phyloP scores from a whole-genome alignment of 2,888 invertebrate species.

The Tiliacea aurago region DNA sequence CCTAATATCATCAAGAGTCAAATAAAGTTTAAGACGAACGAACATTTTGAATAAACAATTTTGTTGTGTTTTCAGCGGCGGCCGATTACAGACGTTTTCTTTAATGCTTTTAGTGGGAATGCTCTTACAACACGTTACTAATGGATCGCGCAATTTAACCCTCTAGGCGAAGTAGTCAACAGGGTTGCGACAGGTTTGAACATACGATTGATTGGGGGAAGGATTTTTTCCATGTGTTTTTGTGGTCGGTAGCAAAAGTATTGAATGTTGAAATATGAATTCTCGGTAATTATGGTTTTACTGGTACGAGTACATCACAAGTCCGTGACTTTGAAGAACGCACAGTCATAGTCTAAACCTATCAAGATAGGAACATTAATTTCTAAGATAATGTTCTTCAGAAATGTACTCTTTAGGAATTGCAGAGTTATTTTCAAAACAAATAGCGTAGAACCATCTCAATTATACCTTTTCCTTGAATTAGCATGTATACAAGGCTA shows the following conservation, averaged over 20 bases:
- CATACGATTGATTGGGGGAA: constrained; percentile 29
- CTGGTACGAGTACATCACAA: too few species aligned
- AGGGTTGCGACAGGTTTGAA: constrained; percentile 27
- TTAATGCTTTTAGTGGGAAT: constrained; percentile 65
- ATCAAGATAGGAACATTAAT: too few species aligned
- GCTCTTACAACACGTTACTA: constrained; percentile 56
- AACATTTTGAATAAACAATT: constrained; percentile 75
- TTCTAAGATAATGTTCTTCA: too few species aligned
- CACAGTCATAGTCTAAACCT: too few species aligned
- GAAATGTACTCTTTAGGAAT: too few species aligned
- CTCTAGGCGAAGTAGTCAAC: constrained; percentile 15
- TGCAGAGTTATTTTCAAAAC: too few species aligned
- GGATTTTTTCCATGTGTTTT: constrained; percentile 23
- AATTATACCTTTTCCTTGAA: too few species aligned
- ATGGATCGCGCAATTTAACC: constrained; percentile 52
- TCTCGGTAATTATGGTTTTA: too few species aligned
- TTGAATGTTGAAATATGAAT: not conserved
- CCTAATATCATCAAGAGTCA: constrained; percentile 35
- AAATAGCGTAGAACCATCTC: too few species aligned
- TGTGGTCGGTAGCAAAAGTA: not conserved
- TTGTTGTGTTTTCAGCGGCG: constrained; percentile 47
- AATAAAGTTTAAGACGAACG: constrained; percentile 64
- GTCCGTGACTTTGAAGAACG: too few species aligned
- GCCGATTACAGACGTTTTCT: constrained; percentile 59
- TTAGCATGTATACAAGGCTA: too few species aligned